Base-by-base conservation (phyloP, 2,797 vertebrate genomes). In the Smutsia gigantea region DNA sequence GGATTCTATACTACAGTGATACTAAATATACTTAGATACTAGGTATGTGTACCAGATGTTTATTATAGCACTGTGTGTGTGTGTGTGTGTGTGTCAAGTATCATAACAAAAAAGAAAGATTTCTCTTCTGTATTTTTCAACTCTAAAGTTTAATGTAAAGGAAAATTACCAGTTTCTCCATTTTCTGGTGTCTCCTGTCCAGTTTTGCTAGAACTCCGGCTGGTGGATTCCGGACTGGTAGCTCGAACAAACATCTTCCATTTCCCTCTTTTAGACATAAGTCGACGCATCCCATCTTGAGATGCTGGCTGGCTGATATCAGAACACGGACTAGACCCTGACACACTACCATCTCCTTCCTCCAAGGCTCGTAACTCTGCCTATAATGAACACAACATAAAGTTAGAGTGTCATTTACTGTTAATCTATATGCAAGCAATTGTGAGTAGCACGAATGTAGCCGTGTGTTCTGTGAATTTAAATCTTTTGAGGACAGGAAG, bases 301-400 rank as follows among this genome's bases (percentile, higher is more conserved):
- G 97, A 95, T 29, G 98, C 98, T 0, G 98, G 97, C 83, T 99
- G 99, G 98, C 99, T 99, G 1, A 98, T 97, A 2, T 99, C 99
- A 0, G 99, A 99, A 97, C 98, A 99, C 0, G 99, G 99, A 98
- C 99, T 99, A 64, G 99, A 99, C 87, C 99, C 99, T 0, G 99
- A 99, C 2, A 99, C 97, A 9, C 99, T 99, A 46, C 98, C 99
- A n/a, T 99, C 99, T 0, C 99, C 99, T 95, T 99, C 99, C 97
- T 99, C 99, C 95, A 99, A 97, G 1, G 99, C 99, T 75, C 99
- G 99, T 23, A 99, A 98, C 97, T 99, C 99, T 77, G 99, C 99
- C 99, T 99, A 96, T 27, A 90, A 7, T 5, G 37, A 68, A 96
- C 7, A n/a, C 0, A 2, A 90, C 19, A 23, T 0, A 3, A 75